phyloP scores from a whole-genome alignment of 2,113 vertebrate species.

The Grus americana region DNA sequence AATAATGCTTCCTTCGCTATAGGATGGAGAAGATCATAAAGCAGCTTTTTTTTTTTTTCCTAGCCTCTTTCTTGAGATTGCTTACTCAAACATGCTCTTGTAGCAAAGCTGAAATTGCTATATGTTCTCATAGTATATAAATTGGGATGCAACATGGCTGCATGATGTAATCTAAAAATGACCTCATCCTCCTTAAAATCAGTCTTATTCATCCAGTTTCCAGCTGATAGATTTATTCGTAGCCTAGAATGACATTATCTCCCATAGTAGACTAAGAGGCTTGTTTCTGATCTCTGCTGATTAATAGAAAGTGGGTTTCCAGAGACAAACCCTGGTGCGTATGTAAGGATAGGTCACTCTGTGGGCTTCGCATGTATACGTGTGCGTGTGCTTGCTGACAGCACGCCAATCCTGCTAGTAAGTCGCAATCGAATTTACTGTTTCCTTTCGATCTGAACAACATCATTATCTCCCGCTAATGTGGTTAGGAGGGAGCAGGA shows the following conservation, averaged over 20 bases:
- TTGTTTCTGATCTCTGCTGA: slow-evolving; percentile 13
- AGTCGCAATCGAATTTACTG: slow-evolving; percentile 31
- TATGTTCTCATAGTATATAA: neutral
- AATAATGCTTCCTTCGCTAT: neutral
- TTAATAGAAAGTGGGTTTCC: neutral
- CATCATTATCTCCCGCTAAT: slow-evolving; percentile 26
- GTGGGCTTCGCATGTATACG: neutral
- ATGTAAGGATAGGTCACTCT: neutral
- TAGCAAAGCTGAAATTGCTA: neutral
- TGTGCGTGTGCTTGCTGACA: slow-evolving; percentile 28
- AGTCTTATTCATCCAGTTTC: neutral
- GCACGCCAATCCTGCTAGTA: neutral
- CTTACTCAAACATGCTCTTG: neutral
- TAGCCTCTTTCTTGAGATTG: neutral
- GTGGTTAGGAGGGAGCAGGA: slow-evolving; percentile 38
- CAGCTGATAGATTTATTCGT: slow-evolving; percentile 7
- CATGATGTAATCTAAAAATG: neutral
- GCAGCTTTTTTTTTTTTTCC: neutral
- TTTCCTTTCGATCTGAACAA: slow-evolving; percentile 15
- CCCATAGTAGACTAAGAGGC: neutral
- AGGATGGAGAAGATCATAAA: neutral
- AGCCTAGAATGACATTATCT: neutral
- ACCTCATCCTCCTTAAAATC: slow-evolving; percentile 39
- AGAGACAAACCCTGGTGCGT: neutral
- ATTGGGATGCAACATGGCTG: neutral